Evolutionary conservation across 2,888 invertebrate species (phyloP).

Genomic region (Apamea sordens): DNA sequence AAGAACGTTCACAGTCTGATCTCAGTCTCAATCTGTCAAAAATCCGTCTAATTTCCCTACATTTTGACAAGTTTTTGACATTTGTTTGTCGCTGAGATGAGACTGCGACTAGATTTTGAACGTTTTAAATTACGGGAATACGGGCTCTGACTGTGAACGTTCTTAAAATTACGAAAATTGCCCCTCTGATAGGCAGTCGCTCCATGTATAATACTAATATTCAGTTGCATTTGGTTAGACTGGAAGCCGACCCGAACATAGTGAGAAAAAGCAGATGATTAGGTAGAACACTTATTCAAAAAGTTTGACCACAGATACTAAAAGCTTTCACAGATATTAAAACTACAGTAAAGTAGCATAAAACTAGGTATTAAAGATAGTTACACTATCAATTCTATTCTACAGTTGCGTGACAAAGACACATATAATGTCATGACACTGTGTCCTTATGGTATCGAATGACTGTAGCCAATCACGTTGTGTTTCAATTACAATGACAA

Average conservation of each 20-base stretch:
- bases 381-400: slow-evolving; percentile 11
- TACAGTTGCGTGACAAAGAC: slow-evolving; percentile 14
- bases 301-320: neutral
- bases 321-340: neutral
- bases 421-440: neutral
- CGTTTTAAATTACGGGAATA: too few species aligned
- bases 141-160: too few species aligned
- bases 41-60: too few species aligned
- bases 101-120: too few species aligned
- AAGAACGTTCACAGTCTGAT: too few species aligned
- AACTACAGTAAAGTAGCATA: neutral
- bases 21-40: too few species aligned
- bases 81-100: too few species aligned
- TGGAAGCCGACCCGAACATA: neutral
- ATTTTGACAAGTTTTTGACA: too few species aligned
- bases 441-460: neutral
- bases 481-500: slow-evolving; percentile 1
- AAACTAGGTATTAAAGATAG: neutral
- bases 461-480: neutral
- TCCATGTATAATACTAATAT: neutral
- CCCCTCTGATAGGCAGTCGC: neutral
- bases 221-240: neutral
- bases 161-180: too few species aligned
- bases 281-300: neutral
- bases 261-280: neutral